Base-by-base conservation (phyloP, 2,888 invertebrate genomes). In the Allacma fusca region DNA sequence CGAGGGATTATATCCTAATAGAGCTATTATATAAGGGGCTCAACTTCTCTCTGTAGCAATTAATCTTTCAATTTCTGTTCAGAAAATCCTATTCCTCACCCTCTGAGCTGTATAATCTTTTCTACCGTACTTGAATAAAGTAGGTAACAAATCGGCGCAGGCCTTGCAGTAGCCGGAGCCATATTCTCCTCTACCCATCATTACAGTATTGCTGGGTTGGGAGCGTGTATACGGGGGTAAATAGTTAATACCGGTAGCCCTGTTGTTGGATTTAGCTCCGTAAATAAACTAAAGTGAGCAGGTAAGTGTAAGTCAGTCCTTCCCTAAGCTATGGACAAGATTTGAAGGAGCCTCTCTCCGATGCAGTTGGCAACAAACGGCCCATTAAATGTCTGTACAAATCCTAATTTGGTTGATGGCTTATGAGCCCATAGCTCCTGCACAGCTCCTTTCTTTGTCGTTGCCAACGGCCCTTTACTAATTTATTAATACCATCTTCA, bases 1-100 rank as follows among this genome's bases (percentile, higher is more conserved):
- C 69, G 59, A n/a, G 40, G 76, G 76, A 76, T 76, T 76, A 76
- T 57, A 62, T 57, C 50, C 57, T 69, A 76, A 76, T 76, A 68
- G 76, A 69, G 76, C 68, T 69, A 76, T 76, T 76, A 69, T 69
- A 76, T 76, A 57, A 76, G 69, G 34, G 68, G 69, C 76, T 76
- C 69, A 76, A 62, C 76, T 69, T 69, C 69, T 76, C 76, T 76
- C 64, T 76, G 59, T 21, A 62, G 21, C 69, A 76, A 76, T 70
- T 76, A 75, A 75, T 75, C 75, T 75, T 75, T 75, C 75, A 75
- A 75, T 75, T 75, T 65, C 65, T 75, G 65, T 67, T 65, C 75
- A 75, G 65, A 40, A 75, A 75, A 75, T 67, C 67, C 62, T 62
- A 59, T 73, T 62, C 73, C 28, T 59, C 59, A 50, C 71, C 44